Evolutionary conservation across 2,888 invertebrate genomes (phyloP).

Genomic region (Andrena flavipes): DNA sequence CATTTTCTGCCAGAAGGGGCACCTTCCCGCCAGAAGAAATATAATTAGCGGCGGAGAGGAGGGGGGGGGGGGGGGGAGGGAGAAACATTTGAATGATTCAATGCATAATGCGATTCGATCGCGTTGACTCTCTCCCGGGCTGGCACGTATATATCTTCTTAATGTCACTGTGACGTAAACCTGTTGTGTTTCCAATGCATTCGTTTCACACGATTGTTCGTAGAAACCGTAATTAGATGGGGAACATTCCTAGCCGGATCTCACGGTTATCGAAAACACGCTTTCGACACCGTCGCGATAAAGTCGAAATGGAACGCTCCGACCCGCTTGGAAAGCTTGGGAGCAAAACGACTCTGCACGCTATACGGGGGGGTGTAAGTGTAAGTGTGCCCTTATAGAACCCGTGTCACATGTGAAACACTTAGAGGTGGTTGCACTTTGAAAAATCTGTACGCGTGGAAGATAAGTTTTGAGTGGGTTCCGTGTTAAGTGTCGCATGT

Average conservation of each 20-base stretch:
- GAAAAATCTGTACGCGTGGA: too few species aligned
- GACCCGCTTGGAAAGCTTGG: constrained; percentile 5
- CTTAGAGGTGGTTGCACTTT: background rate
- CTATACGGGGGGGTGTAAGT: background rate
- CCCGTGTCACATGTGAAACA: background rate
- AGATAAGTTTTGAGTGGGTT: too few species aligned
- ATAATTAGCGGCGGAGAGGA: constrained; percentile 59
- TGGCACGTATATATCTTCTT: constrained; percentile 48
- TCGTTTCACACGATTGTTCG: constrained; percentile 60
- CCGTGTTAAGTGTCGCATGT: too few species aligned
- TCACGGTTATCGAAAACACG: constrained; percentile 51
- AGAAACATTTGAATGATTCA: constrained; percentile 46
- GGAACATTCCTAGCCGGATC: constrained; percentile 31
- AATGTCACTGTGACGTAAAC: constrained; percentile 60
- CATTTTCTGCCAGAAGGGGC: constrained; percentile 58
- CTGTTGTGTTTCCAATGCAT: constrained; percentile 48
- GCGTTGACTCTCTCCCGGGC: constrained; percentile 39
- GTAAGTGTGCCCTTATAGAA: background rate
- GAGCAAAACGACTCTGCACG: background rate
- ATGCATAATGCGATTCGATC: constrained; percentile 55
- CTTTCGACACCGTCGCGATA: constrained; percentile 28
- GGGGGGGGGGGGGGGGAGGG: too few species aligned
- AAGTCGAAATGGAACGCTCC: constrained; percentile 5
- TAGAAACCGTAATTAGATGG: constrained; percentile 48
- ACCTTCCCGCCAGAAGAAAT: constrained; percentile 59